Conservation (phyloP, 2,113 vertebrate genomes). For the Alaudala cheleensis region DNA sequence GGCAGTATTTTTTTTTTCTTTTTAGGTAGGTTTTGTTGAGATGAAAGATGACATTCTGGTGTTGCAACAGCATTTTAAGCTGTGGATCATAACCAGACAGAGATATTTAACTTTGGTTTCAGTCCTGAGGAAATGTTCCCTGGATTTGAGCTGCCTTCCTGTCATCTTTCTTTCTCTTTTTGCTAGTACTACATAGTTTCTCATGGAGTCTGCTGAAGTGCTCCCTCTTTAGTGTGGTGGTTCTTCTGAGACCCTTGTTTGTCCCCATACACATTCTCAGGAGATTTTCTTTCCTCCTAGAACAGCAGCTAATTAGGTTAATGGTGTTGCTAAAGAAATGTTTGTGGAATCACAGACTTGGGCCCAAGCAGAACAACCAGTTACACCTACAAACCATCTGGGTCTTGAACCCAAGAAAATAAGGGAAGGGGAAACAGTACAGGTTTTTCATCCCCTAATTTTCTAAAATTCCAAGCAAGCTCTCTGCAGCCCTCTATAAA, state of each 20-base stretch:
- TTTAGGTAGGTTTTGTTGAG: not conserved
- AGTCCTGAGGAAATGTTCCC: not conserved
- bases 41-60: not conserved
- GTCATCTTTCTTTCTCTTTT: not conserved
- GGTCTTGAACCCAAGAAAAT: not conserved
- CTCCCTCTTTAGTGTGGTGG: not conserved
- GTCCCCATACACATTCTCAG: not conserved
- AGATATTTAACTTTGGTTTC: not conserved
- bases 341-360: not conserved
- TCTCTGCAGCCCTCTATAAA: not conserved
- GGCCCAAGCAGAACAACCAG: not conserved
- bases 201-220: not conserved
- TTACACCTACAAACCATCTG: not conserved
- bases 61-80: not conserved
- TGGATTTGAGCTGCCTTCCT: not conserved
- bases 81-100: not conserved
- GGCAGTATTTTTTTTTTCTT: not conserved
- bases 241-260: not conserved
- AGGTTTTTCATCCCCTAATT: not conserved
- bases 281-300: not conserved
- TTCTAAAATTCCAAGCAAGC: not conserved
- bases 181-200: not conserved
- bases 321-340: not conserved
- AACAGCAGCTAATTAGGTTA: not conserved
- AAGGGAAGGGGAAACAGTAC: not conserved